Percentiles rank a stretch among this genome's conserved stretches.
Conservation (phyloP, 1,140 invertebrate species). For the Drosophila pallidifrons region DNA sequence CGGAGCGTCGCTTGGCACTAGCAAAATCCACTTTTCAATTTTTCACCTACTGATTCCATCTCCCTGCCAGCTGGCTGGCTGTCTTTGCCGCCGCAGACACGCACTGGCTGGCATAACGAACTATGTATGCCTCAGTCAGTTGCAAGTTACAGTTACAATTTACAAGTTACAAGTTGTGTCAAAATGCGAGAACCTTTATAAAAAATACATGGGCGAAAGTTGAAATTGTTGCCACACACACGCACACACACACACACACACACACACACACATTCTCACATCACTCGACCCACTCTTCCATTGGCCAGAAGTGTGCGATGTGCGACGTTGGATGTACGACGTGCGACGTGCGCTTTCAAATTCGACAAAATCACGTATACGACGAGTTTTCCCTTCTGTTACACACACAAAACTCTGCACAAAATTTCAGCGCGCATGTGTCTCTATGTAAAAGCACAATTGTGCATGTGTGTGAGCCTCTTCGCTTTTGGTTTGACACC, state of each 20-base stretch:
- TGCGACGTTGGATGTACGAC: slow-evolving; percentile 36
- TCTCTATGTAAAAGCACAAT: slow-evolving; percentile 9
- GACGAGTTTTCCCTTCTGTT: slow-evolving; percentile 75
- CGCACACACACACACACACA: slow-evolving; percentile 49
- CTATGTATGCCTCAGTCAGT: slow-evolving; percentile 65
- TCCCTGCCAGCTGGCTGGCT: not conserved
- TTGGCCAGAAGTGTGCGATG: slow-evolving; percentile 43
- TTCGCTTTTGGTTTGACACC: slow-evolving; percentile 68
- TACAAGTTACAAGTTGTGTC: slow-evolving; percentile 51
- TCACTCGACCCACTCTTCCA: slow-evolving; percentile 33
- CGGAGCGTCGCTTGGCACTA: not conserved
- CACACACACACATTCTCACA: slow-evolving; percentile 58
- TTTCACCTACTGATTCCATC: slow-evolving; percentile 77
- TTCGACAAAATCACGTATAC: slow-evolving; percentile 82
- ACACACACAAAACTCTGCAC: slow-evolving; percentile 55
- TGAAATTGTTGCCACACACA: slow-evolving; percentile 47
- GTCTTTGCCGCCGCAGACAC: slow-evolving; percentile 37
- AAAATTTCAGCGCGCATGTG: slow-evolving; percentile 50
- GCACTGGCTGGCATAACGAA: slow-evolving; percentile 73
- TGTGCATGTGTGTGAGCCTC: slow-evolving; percentile 17
- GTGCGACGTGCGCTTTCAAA: slow-evolving; percentile 72
- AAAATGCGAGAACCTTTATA: slow-evolving; percentile 44
- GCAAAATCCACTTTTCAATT: slow-evolving; percentile 79
- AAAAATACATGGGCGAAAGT: slow-evolving; percentile 59
- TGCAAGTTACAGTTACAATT: slow-evolving; percentile 34